Evolutionary conservation across 2,797 vertebrate genomes (phyloP).

Genomic region (Gorsachius magnificus): DNA sequence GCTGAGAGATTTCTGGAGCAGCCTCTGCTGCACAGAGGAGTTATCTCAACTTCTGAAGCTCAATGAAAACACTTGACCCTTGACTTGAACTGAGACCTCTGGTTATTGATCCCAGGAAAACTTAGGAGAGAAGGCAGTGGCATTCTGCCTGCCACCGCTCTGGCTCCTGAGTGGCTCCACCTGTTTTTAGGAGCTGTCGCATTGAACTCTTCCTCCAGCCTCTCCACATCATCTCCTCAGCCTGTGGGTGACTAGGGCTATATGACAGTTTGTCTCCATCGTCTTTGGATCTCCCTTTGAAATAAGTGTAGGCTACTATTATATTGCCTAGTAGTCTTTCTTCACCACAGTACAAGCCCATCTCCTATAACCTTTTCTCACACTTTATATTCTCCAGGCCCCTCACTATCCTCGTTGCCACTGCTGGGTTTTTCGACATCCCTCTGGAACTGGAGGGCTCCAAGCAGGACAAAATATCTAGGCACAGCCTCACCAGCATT

Average conservation of each 20-base stretch:
- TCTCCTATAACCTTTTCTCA: neutral
- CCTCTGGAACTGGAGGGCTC: neutral
- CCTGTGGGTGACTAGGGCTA: neutral
- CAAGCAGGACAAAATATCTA: neutral
- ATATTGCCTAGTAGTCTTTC: neutral
- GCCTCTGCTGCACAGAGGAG: neutral
- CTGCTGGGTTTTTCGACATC: neutral
- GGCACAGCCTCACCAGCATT: neutral
- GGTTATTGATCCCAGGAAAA: conserved; percentile 24
- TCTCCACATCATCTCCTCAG: neutral
- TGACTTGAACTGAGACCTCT: conserved; percentile 43
- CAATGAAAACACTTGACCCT: conserved; percentile 25
- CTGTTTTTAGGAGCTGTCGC: neutral
- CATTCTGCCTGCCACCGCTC: neutral
- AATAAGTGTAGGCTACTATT: neutral
- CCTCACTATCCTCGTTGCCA: neutral
- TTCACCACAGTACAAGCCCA: neutral
- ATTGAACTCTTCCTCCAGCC: neutral
- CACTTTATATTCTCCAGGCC: neutral
- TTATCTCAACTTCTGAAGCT: conserved; percentile 23
- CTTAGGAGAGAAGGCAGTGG: neutral
- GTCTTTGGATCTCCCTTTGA: neutral
- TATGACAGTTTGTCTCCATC: neutral
- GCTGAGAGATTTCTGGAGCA: neutral
- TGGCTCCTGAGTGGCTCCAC: neutral